Evolutionary conservation across 2,113 vertebrate genomes (phyloP).

Genomic region (Glareola pratincola): DNA sequence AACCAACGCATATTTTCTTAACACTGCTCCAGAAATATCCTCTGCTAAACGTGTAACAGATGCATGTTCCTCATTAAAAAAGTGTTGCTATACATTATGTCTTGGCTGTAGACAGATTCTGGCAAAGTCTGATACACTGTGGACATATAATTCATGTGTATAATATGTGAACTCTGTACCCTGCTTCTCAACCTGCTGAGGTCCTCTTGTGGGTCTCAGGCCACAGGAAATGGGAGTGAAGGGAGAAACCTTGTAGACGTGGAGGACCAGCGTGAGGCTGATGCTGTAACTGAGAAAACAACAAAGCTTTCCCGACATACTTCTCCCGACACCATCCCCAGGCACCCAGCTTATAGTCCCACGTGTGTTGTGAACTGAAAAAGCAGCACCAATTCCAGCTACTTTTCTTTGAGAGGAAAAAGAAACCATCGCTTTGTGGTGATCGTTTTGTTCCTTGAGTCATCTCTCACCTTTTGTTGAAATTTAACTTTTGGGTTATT

Average conservation of each 20-base stretch:
- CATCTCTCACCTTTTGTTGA: not conserved
- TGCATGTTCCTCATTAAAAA: conserved; percentile 63
- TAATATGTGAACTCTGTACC: conserved; percentile 39
- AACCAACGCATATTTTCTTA: conserved; percentile 60
- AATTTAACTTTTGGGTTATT: not conserved
- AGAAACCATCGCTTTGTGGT: not conserved
- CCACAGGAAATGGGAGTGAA: not conserved
- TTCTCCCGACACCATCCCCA: not conserved
- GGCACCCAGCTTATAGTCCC: not conserved
- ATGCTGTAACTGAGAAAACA: not conserved
- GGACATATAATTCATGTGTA: conserved; percentile 51
- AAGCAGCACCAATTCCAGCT: not conserved
- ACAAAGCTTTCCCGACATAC: not conserved
- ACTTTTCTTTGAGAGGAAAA: not conserved
- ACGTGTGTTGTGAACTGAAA: not conserved
- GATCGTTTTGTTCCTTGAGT: not conserved
- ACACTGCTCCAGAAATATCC: conserved; percentile 55
- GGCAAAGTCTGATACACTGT: conserved; percentile 47
- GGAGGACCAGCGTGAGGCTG: not conserved
- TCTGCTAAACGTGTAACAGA: conserved; percentile 59
- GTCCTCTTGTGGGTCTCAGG: not conserved
- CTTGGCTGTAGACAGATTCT: conserved; percentile 49
- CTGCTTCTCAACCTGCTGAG: conserved; percentile 31
- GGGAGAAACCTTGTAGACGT: not conserved
- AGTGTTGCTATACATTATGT: conserved; percentile 56